Evolutionary conservation across 2,888 invertebrate genomes (phyloP), one percentile per base, ranked within the genome.

Genomic region (Tolmerus cingulatus): DNA sequence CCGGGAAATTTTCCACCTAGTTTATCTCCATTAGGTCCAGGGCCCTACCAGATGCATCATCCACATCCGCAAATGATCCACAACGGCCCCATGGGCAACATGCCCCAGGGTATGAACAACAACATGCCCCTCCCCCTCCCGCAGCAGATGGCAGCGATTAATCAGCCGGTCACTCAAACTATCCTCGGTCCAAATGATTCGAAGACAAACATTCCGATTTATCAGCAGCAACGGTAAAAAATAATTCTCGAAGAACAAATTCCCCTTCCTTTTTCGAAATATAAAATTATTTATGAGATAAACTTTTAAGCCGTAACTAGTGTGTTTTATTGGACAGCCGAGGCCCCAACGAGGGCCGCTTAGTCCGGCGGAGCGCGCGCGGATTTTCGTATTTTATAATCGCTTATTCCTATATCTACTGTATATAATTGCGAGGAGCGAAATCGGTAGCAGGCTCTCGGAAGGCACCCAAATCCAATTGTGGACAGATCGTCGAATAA

Each of bases 201-300:
- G 82, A 92, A 91, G 89, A 91, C 91, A 88, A 92, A 92, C 91
- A 92, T 92, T 92, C 92, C 92, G 89, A 91, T 92, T 88, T 92
- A 92, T 90, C 92, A 92, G 89, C 92, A 92, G 89, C 92, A 92
- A 90, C 92, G 92, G 91, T 92, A 92, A 92, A 91, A 46, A 91
- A 81, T 23, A 66, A 27, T 66, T 66, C 23, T 66, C 23, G 27
- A 7, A 12, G 27, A 66, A 66, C 66, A 66, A 66, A 23, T 66
- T 23, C 27, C 23, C 66, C 8, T 66, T 66, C 66, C 66, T 66
- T 66, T 66, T 66, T 66, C 66, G 66, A 66, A 66, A 66, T 66
- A 66, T 66, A 66, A 66, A 66, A 66, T 66, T 66, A 66, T 66
- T 66, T 66, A 66, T 66, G 66, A 66, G 66, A 66, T 66, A 66